phyloP scores from a whole-genome alignment of 2,113 vertebrate genomes.

The Trogon melanurus region DNA sequence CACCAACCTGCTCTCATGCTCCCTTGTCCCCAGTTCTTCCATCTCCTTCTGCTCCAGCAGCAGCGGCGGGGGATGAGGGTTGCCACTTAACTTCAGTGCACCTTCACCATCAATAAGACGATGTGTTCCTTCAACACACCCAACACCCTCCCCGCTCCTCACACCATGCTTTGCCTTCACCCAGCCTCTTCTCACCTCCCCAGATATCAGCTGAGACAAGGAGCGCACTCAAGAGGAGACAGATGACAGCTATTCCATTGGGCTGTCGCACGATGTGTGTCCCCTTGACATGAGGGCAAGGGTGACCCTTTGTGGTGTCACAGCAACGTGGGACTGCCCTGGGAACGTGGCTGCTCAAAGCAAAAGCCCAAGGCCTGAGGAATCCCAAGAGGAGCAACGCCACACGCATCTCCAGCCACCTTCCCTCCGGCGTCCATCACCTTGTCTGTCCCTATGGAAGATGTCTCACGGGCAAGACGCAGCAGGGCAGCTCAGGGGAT shows the following conservation, averaged over 20 bases:
- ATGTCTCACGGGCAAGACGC: accelerated
- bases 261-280: background rate
- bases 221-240: background rate
- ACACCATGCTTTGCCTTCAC: background rate
- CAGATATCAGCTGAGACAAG: background rate
- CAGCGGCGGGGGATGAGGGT: background rate
- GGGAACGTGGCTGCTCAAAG: accelerated
- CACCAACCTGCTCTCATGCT: accelerated
- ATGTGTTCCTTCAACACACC: background rate
- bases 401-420: accelerated
- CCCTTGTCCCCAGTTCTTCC: accelerated
- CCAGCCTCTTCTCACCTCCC: background rate
- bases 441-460: accelerated
- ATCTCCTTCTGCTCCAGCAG: accelerated
- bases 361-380: background rate
- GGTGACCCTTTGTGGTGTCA: background rate
- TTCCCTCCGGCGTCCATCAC: accelerated
- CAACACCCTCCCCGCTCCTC: accelerated
- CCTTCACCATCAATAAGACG: background rate
- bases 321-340: background rate
- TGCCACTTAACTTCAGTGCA: background rate
- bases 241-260: background rate
- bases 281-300: background rate
- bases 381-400: background rate
- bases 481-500: background rate